phyloP scores from a whole-genome alignment of 2,113 vertebrate species.

The Actinemys pallida region DNA sequence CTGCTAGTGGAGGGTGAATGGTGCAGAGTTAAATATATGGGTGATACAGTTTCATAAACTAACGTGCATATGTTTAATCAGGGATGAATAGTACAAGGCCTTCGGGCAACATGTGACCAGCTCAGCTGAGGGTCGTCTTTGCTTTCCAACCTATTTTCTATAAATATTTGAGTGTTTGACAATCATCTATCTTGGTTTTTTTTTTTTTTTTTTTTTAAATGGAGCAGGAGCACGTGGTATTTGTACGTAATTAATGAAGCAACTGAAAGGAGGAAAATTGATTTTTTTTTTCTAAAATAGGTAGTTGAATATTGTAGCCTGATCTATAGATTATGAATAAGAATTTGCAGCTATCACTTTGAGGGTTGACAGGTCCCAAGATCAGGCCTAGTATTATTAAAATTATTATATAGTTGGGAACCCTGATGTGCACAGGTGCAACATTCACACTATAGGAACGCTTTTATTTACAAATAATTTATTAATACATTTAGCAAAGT shows the following conservation, averaged over 20 bases:
- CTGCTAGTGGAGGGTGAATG: background rate
- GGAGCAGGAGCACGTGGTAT: background rate
- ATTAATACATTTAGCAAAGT: too few species aligned
- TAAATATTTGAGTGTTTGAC: slow-evolving; percentile 4
- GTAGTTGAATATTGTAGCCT: background rate
- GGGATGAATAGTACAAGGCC: background rate
- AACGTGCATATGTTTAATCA: background rate
- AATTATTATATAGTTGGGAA: too few species aligned
- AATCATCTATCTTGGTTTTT: slow-evolving; percentile 1
- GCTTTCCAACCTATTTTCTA: slow-evolving; percentile 28
- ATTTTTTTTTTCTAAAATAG: background rate
- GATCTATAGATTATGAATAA: too few species aligned
- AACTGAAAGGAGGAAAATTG: background rate
- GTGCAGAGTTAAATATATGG: background rate
- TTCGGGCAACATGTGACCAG: background rate
- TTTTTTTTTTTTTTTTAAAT: background rate
- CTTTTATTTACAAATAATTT: too few species aligned
- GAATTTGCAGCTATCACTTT: too few species aligned
- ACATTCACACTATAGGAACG: too few species aligned
- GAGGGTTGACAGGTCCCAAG: too few species aligned
- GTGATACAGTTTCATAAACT: background rate
- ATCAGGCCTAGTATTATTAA: too few species aligned
- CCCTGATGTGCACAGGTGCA: too few species aligned
- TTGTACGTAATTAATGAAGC: slow-evolving; percentile 28
- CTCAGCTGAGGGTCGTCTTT: slow-evolving; percentile 6